Evolutionary conservation across 2,113 vertebrate species (phyloP).

Genomic region (Connochaetes taurinus): DNA sequence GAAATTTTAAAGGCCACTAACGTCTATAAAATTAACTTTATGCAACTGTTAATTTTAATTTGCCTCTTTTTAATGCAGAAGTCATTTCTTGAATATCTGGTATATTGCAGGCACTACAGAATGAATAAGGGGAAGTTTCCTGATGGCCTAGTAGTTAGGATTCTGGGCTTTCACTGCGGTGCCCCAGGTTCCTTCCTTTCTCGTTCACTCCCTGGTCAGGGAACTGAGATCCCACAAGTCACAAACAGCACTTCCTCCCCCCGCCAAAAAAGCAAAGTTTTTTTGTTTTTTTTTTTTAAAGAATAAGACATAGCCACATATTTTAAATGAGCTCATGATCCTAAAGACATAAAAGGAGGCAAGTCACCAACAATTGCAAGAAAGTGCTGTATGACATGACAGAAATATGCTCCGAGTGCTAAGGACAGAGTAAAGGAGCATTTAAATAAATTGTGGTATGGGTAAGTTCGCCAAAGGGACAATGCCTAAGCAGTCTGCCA

Average conservation of each 20-base stretch:
- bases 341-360: not conserved
- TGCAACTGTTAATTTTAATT: not conserved
- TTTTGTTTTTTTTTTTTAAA: not conserved
- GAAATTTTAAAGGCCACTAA: constrained; percentile 5
- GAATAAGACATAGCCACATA: not conserved
- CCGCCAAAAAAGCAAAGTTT: not conserved
- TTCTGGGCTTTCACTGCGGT: not conserved
- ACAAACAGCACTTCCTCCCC: not conserved
- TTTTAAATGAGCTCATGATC: not conserved
- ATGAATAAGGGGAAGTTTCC: not conserved
- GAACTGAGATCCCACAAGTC: not conserved
- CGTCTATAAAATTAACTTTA: constrained; percentile 11
- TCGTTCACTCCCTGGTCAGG: not conserved
- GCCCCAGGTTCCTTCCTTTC: not conserved
- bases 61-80: constrained; percentile 26
- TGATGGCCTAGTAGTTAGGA: not conserved
- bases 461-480: not conserved
- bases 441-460: not conserved
- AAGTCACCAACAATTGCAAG: not conserved
- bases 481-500: not conserved
- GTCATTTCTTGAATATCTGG: not conserved
- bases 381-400: not conserved
- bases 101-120: not conserved
- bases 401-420: not conserved
- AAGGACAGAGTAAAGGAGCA: not conserved